Evolutionary conservation across 2,113 vertebrate species (phyloP).

Genomic region (Coregonus clupeaformis): DNA sequence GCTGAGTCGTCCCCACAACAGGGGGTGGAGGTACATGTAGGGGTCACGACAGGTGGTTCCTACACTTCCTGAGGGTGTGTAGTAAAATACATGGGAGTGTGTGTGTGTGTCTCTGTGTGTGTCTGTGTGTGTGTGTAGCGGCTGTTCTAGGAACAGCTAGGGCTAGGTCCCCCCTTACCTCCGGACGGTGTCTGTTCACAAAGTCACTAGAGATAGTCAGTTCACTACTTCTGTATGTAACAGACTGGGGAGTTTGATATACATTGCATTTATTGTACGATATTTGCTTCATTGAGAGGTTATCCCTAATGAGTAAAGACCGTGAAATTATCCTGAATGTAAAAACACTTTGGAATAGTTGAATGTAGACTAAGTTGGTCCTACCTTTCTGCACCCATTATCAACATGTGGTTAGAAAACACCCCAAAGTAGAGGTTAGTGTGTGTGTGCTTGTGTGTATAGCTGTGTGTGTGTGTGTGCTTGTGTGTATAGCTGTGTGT

Average conservation of each 20-base stretch:
- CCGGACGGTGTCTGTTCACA: no score
- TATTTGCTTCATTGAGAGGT: no score
- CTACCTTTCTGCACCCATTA: not conserved
- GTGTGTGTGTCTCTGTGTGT: not conserved
- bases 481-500: slow-evolving; percentile 40
- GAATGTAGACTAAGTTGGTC: no score
- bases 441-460: slow-evolving; percentile 8
- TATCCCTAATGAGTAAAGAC: no score
- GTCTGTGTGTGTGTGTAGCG: not conserved
- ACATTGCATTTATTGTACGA: no score
- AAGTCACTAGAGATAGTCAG: no score
- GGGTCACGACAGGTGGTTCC: slow-evolving; percentile 60
- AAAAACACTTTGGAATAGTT: no score
- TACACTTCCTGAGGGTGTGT: slow-evolving; percentile 24
- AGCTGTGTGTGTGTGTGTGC: not conserved
- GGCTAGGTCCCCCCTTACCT: no score
- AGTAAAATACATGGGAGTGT: slow-evolving; percentile 17
- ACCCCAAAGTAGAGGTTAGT: not conserved
- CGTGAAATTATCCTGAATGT: no score
- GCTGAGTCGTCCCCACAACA: slow-evolving; percentile 56
- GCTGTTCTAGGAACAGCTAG: slow-evolving; percentile 54
- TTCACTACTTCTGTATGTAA: no score
- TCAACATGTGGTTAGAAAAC: not conserved
- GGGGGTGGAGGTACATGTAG: slow-evolving; percentile 57
- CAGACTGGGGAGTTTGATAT: no score